Conservation (phyloP, 2,888 invertebrate species). For the Lordiphosa fenestrarum region DNA sequence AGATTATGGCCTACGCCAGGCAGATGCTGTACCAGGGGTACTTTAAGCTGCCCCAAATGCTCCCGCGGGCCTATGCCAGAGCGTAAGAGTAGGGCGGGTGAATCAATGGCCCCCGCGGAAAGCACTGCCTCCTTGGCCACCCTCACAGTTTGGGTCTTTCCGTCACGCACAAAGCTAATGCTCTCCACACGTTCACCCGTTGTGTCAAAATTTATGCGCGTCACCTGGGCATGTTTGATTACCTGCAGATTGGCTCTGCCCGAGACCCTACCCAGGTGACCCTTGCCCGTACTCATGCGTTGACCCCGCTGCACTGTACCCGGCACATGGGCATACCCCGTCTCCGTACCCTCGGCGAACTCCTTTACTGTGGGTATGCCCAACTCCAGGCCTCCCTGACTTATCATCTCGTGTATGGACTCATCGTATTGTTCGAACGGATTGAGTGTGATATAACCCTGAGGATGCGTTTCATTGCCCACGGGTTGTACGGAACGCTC, state of each 20-base stretch:
- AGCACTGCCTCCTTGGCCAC: constrained; percentile 70
- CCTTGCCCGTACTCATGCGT: constrained; percentile 88
- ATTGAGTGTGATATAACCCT: constrained; percentile 80
- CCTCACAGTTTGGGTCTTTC: constrained; percentile 37
- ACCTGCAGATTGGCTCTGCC: constrained; percentile 82
- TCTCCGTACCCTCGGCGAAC: constrained; percentile 78
- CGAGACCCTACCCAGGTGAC: constrained; percentile 83
- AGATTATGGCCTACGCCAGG: constrained; percentile 86
- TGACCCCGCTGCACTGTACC: constrained; percentile 84
- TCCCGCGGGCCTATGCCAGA: constrained; percentile 76
- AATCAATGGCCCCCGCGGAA: constrained; percentile 76
- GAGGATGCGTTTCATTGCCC: constrained; percentile 53
- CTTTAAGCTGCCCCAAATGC: constrained; percentile 53
- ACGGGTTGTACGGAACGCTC: constrained; percentile 84
- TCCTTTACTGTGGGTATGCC: constrained; percentile 78
- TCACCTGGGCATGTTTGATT: constrained; percentile 82
- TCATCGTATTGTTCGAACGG: constrained; percentile 63
- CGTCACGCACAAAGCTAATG: constrained; percentile 82
- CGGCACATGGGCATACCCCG: constrained; percentile 81
- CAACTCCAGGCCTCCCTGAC: constrained; percentile 80
- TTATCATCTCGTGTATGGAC: constrained; percentile 68
- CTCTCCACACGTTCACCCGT: constrained; percentile 79
- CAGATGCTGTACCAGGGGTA: constrained; percentile 60
- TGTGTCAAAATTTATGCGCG: constrained; percentile 81
- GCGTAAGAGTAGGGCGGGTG: constrained; percentile 76